These are phyloP conservation scores for Onychomys torridus DNA, from an alignment of 2,797 vertebrate species.

Conservation along the genomic window DNA sequence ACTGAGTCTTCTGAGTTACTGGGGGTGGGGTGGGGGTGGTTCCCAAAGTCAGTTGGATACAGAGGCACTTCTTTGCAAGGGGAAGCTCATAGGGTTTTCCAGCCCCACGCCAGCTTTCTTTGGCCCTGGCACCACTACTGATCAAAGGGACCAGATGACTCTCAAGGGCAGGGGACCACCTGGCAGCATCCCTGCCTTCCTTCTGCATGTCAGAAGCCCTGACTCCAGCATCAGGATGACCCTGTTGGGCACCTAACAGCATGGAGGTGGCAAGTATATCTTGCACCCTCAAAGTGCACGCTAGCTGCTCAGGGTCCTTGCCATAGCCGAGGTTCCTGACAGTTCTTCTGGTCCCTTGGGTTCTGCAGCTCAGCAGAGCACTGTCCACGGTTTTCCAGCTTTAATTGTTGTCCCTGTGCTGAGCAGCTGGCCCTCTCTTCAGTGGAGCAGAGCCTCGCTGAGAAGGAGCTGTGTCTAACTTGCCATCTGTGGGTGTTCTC, in stretches of 20 bases:
- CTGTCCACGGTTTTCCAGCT: accelerated
- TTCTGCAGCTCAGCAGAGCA: background rate
- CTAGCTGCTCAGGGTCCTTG: background rate
- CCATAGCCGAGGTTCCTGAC: background rate
- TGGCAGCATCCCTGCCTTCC: background rate
- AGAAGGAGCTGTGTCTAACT: no score
- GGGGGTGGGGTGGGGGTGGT: background rate
- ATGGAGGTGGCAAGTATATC: background rate
- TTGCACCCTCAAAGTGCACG: background rate
- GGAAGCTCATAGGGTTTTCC: no score
- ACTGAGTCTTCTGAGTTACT: background rate
- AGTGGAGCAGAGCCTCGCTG: background rate
- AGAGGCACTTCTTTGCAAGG: background rate
- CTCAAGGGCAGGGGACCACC: background rate
- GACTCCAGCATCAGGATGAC: accelerated
- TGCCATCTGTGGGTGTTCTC: accelerated
- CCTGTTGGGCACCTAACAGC: background rate
- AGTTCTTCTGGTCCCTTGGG: accelerated
- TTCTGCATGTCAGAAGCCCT: accelerated
- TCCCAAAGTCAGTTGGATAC: background rate
- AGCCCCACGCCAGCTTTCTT: background rate
- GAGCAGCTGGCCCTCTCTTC: background rate
- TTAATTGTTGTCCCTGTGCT: accelerated
- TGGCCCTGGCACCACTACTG: accelerated
- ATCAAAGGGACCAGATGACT: no score